These are phyloP conservation scores for Larimichthys crocea DNA, from an alignment of 2,113 vertebrate species.

Conservation along the genomic window DNA sequence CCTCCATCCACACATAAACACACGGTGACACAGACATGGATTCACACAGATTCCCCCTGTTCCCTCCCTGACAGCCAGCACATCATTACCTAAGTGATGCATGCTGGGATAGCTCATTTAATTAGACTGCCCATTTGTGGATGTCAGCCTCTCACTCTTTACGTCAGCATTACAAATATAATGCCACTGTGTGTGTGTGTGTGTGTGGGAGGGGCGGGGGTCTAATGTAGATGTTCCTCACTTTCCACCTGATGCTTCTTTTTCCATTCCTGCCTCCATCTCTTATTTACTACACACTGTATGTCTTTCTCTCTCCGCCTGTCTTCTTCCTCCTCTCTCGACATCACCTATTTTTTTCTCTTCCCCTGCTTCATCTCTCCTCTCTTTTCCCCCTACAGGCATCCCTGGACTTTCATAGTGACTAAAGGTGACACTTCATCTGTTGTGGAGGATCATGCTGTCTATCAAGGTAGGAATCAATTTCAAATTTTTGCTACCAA, in stretches of 20 bases:
- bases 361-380: slow-evolving; percentile 1
- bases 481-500: neutral
- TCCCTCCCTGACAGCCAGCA: neutral
- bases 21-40: neutral
- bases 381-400: slow-evolving; percentile 78
- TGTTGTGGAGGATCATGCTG: slow-evolving; percentile 91
- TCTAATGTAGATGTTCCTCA: neutral
- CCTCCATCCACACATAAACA: neutral
- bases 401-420: slow-evolving; percentile 95
- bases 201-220: neutral
- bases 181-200: neutral
- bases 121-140: neutral
- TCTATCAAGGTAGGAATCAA: slow-evolving; percentile 89
- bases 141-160: neutral
- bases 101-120: slow-evolving; percentile 20
- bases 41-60: too few species aligned
- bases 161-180: neutral
- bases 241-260: neutral
- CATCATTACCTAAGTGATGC: slow-evolving; percentile 8
- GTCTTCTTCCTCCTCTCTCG: neutral
- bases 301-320: neutral
- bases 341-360: neutral
- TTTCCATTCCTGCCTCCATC: neutral
- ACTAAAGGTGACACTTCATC: slow-evolving; percentile 89
- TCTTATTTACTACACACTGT: neutral